Evolutionary conservation across 2,888 invertebrate species (phyloP), one percentile per base, ranked within the genome.

Genomic region (Tholera decimalis): DNA sequence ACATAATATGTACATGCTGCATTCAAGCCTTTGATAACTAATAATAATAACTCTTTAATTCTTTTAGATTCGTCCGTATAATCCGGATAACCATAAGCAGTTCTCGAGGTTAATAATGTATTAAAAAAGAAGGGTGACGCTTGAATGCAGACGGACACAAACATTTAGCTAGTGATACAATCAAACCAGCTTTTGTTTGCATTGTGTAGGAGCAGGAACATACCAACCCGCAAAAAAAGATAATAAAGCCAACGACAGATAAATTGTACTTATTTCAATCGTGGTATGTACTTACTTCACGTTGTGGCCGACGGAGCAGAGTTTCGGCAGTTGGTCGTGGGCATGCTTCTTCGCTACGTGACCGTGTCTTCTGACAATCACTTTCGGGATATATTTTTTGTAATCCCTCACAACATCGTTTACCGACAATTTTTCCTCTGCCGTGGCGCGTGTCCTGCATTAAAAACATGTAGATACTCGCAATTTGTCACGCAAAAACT

Each of bases 311-410:
- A 96, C 96, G 5, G 91, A 87, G 68, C 90, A 90, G 13, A 94
- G 84, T 68, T 89, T 88, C 1, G 94, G 94, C 88, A 75, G 95
- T 13, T 96, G 96, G 77, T 97, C 96, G 72, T 97, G 96, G 41
- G 98, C 97, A 64, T 97, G 97, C 84, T 97, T 97, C 86, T 97
- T 97, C 0, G 97, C 96, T 86, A 98, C 98, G 75, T 97, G 96
- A 39, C 96, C 96, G 91, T 98, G 98, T 68, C 97, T 96, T 83
- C 97, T 97, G 11, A 97, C 96, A 58, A 98, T 96, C 74, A 97
- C 97, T 88, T 97, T 97, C 0, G 98, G 98, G 81, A 98, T 96
- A 93, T 97, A 98, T 79, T 97, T 97, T 85, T 97, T 98, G 84
- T 98, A 98, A 81, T 98, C 97, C 77, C 96, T 97, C 83, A 97